Evolutionary conservation across 2,888 invertebrate genomes (phyloP), one percentile per base, ranked within the genome.

Genomic region (Callimorpha dominula): DNA sequence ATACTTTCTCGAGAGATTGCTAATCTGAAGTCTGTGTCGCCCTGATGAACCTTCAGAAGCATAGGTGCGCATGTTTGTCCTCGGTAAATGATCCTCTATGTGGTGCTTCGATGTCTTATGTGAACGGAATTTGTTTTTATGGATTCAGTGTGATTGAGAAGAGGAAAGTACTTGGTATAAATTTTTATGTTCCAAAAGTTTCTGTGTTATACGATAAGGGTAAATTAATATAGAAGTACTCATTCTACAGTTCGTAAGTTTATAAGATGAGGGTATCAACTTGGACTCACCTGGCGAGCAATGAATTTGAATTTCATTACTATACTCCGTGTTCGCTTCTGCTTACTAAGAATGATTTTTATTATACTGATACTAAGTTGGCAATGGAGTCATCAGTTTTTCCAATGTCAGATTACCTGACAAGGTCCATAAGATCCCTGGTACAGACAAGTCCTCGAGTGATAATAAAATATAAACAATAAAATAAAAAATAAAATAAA

Each of bases 1-100:
- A 94, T 94, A 94, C 94, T 94, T 94, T 93, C 91, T 86, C 90
- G 86, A 82, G 91, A 90, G 92, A 94, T 93, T 91, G 93, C 91
- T 94, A 94, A 94, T 94, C 93, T 86, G 81, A 81, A 82, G 84
- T 52, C 80, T 78, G 72, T 82, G 85, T 82, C 83, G 81, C 72
- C 79, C 85, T 89, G 91, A 91, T 88, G 89, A 90, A 83, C 87
- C 81, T 79, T 82, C 82, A 74, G 77, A 52, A 63, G 68, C 78
- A 79, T 84, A 82, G 80, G 81, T 86, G 85, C 78, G 43, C 70
- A 72, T 87, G 78, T 89, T 86, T 88, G 85, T 82, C 68, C 74
- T 69, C 65, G 65, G 82, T 77, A 79, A 83, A 81, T 78, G 79
- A 83, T 80, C 79, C 82, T 77, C 72, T 78, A 79, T 82, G 66